phyloP scores from a whole-genome alignment of 2,113 vertebrate species.

The Etia nguti region DNA sequence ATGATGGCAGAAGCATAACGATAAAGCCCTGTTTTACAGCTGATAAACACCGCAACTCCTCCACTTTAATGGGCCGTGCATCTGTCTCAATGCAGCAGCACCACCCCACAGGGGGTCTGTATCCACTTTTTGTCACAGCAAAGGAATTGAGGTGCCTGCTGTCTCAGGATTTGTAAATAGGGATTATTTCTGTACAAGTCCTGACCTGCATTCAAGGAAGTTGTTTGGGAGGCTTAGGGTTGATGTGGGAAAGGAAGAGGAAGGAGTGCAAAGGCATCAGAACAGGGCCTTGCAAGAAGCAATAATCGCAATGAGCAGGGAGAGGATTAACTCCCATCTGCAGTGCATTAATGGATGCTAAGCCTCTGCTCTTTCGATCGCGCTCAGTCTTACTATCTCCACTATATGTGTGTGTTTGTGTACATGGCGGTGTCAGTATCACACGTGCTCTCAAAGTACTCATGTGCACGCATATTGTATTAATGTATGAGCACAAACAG shows the following conservation, averaged over 20 bases:
- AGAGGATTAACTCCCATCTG: slow-evolving; percentile 63
- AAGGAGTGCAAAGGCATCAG: neutral
- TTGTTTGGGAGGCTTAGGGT: slow-evolving; percentile 49
- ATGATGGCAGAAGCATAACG: neutral
- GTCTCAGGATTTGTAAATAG: slow-evolving; percentile 43
- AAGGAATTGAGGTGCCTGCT: slow-evolving; percentile 40
- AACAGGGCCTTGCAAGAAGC: slow-evolving; percentile 35
- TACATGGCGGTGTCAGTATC: neutral
- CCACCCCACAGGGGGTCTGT: slow-evolving; percentile 14
- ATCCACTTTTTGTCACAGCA: slow-evolving; percentile 37
- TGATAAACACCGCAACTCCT: neutral
- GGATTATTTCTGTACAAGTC: slow-evolving; percentile 29
- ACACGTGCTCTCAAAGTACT: neutral
- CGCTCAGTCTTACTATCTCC: neutral
- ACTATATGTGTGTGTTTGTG: neutral
- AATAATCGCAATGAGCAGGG: slow-evolving; percentile 57
- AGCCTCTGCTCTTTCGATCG: slow-evolving; percentile 32
- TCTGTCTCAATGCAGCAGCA: slow-evolving; percentile 10
- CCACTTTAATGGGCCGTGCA: neutral
- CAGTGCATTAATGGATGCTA: slow-evolving; percentile 54
- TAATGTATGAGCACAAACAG: neutral
- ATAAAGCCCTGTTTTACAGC: slow-evolving; percentile 11
- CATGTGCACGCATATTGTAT: neutral
- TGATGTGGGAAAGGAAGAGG: neutral
- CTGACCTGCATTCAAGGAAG: slow-evolving; percentile 62